These are phyloP conservation scores for Tragulus kanchil DNA, from an alignment of 2,113 vertebrate genomes.

Conservation along the genomic window DNA sequence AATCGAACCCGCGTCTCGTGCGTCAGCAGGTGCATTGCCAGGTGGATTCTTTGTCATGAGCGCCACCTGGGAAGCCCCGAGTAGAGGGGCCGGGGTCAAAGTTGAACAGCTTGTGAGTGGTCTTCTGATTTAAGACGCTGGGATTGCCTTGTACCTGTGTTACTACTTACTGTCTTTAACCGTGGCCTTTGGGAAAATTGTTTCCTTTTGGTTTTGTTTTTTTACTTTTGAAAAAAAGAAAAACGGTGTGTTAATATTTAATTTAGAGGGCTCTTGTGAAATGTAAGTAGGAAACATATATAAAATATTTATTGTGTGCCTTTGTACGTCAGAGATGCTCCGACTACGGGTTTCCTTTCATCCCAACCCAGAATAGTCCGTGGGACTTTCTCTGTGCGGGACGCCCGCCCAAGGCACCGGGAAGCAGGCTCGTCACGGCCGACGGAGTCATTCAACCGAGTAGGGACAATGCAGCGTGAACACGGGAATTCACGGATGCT, in stretches of 20 bases:
- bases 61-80: background rate
- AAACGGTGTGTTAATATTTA: background rate
- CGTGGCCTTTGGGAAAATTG: background rate
- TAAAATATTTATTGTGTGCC: background rate
- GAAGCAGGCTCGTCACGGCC: background rate
- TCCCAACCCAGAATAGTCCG: background rate
- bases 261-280: background rate
- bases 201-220: too few species aligned
- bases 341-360: background rate
- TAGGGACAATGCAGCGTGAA: background rate
- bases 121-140: background rate
- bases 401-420: accelerated
- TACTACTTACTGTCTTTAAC: background rate
- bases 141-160: background rate
- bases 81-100: background rate
- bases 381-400: background rate
- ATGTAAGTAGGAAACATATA: background rate
- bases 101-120: background rate
- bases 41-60: background rate
- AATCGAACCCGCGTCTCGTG: accelerated
- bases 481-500: background rate
- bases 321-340: background rate
- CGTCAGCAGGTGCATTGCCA: background rate
- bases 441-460: too few species aligned
- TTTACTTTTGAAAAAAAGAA: background rate